A percentile compares a stretch with the other conserved stretches of the same genome.
phyloP scores from a whole-genome alignment of 2,888 invertebrate species.

The Agrilus mali region DNA sequence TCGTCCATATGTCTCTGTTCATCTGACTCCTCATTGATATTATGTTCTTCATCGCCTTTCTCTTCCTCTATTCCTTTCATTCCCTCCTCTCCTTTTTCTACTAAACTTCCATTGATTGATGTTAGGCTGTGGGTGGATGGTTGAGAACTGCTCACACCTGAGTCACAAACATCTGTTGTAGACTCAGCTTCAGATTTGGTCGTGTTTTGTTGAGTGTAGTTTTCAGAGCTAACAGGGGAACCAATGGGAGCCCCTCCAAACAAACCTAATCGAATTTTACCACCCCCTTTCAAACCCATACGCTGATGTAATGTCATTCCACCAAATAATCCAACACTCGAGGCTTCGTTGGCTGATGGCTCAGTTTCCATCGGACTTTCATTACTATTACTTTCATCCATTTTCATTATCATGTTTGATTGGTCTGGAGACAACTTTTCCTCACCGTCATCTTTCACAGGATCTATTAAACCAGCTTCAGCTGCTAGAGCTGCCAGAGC shows the following conservation, averaged over 20 bases:
- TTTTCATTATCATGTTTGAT: conserved; percentile 7
- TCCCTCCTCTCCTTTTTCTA: conserved; percentile 4
- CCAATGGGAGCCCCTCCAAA: conserved; percentile 17
- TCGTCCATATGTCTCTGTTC: conserved; percentile 5
- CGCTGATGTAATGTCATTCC: conserved; percentile 28
- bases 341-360: conserved; percentile 12
- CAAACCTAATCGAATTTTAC: conserved; percentile 15
- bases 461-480: conserved; percentile 47
- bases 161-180: conserved; percentile 3
- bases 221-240: conserved; percentile 16
- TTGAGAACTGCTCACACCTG: no score
- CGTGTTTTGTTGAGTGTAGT: conserved; percentile 1
- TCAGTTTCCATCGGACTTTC: conserved; percentile 9
- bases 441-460: conserved; percentile 15
- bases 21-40: neutral
- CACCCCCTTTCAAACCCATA: conserved; percentile 29
- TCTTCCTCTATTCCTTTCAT: conserved; percentile 6
- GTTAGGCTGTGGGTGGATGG: no score
- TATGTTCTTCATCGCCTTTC: conserved; percentile 13
- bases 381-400: conserved; percentile 4
- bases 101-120: neutral
- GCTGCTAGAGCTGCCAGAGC: conserved; percentile 49
- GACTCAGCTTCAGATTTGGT: neutral
- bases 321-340: conserved; percentile 23
- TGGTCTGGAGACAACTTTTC: conserved; percentile 12